Percentiles rank a stretch among this genome's conserved stretches.
These are phyloP conservation scores for Leptopilina clavipes DNA, from an alignment of 1,140 invertebrate genomes.

Conservation along the genomic window DNA sequence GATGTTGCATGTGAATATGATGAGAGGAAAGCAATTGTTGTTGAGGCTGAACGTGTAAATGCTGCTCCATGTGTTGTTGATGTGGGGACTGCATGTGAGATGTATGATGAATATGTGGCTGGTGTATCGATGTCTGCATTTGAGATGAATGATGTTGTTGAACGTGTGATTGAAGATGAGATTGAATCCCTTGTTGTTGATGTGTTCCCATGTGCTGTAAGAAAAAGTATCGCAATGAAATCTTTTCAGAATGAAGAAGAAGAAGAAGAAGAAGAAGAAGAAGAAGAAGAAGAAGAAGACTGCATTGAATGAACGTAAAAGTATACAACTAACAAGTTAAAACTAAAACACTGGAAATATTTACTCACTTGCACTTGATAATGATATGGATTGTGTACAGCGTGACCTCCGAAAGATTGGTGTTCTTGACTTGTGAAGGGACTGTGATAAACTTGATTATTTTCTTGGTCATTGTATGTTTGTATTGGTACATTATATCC, in stretches of 20 bases:
- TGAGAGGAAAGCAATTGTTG: conserved; percentile 38
- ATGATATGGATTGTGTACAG: conserved; percentile 62
- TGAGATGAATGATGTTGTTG: conserved; percentile 49
- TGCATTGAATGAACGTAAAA: too few species aligned
- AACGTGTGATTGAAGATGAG: conserved; percentile 49
- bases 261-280: not conserved
- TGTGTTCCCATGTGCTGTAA: conserved; percentile 59
- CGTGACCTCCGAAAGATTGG: conserved; percentile 58
- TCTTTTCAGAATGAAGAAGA: not conserved
- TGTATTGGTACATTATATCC: conserved; percentile 53
- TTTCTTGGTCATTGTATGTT: conserved; percentile 67
- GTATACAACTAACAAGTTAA: too few species aligned
- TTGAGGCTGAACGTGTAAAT: conserved; percentile 43
- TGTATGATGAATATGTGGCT: conserved; percentile 56
- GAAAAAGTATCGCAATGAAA: conserved; percentile 29
- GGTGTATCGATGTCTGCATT: conserved; percentile 63
- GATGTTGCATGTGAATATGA: conserved; percentile 36
- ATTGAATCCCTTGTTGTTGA: conserved; percentile 34
- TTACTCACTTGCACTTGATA: conserved; percentile 62
- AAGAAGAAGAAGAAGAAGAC: too few species aligned
- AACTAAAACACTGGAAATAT: too few species aligned
- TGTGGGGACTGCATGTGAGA: conserved; percentile 42
- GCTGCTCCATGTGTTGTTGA: conserved; percentile 43
- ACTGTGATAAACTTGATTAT: conserved; percentile 61
- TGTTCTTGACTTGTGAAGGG: conserved; percentile 70